These are phyloP conservation scores for Sinocyclocheilus anophthalmus DNA, from an alignment of 2,113 vertebrate species.

Conservation along the genomic window DNA sequence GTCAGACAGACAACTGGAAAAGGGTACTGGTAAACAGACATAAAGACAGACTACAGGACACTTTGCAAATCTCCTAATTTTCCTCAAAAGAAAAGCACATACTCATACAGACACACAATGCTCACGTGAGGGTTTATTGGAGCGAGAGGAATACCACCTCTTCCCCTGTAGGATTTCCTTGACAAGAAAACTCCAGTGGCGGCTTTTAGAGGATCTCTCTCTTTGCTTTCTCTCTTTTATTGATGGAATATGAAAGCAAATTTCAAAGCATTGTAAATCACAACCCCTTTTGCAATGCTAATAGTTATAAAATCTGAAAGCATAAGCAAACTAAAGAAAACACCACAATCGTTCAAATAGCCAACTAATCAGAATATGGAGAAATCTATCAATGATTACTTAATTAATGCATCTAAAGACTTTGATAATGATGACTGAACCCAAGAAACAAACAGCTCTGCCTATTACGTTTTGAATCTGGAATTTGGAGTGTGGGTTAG, in stretches of 20 bases:
- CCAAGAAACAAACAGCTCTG: too few species aligned
- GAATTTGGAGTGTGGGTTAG: background rate
- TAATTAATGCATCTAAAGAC: too few species aligned
- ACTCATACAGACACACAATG: slow-evolving; percentile 11
- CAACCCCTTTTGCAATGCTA: background rate
- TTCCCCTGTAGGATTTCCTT: slow-evolving; percentile 65
- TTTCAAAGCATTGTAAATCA: slow-evolving; percentile 6
- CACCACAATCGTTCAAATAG: too few species aligned
- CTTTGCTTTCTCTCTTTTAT: background rate
- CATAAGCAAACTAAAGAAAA: too few species aligned
- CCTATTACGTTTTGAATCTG: background rate
- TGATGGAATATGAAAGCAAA: background rate
- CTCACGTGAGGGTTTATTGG: slow-evolving; percentile 73
- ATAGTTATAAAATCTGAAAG: too few species aligned
- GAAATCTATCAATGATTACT: too few species aligned
- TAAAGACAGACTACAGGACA: background rate
- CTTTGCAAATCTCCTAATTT: slow-evolving; percentile 13
- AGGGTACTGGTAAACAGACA: background rate
- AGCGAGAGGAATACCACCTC: slow-evolving; percentile 49
- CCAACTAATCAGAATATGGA: too few species aligned
- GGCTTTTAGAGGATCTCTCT: slow-evolving; percentile 18
- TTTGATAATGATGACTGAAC: too few species aligned
- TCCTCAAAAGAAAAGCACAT: background rate
- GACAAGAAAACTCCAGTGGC: slow-evolving; percentile 66
- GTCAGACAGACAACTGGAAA: background rate